These are phyloP conservation scores for Panthera leo DNA, from an alignment of 2,113 vertebrate species.

Conservation along the genomic window DNA sequence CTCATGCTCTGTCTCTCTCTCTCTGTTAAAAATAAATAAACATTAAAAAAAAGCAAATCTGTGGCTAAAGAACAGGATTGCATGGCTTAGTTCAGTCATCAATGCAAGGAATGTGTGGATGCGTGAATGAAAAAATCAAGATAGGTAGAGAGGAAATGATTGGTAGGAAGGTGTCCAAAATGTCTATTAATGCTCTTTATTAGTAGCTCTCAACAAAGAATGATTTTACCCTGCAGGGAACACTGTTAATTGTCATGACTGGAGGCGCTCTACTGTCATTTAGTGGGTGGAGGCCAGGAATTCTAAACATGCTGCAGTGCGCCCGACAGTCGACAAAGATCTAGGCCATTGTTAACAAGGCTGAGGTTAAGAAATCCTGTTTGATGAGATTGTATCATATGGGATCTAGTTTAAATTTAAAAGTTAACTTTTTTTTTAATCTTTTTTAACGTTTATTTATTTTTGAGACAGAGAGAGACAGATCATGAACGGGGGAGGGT, in stretches of 20 bases:
- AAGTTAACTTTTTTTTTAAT: neutral
- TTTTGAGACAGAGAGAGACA: too few relatives aligned
- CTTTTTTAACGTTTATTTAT: too few relatives aligned
- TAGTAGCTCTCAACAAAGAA: neutral
- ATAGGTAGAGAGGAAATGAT: neutral
- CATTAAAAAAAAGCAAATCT: neutral
- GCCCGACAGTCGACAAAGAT: neutral
- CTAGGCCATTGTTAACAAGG: neutral
- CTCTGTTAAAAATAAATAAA: too few relatives aligned
- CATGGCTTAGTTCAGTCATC: neutral
- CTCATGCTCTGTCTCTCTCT: too few relatives aligned
- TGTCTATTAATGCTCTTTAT: neutral
- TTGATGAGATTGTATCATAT: neutral
- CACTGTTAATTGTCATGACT: neutral
- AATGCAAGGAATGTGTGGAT: neutral
- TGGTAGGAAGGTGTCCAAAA: neutral
- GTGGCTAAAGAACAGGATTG: neutral
- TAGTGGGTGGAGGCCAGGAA: neutral
- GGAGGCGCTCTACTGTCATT: neutral
- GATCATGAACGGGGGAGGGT: too few relatives aligned
- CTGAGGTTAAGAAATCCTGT: neutral
- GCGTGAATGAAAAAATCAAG: neutral
- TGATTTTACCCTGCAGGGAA: neutral
- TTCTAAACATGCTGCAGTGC: neutral
- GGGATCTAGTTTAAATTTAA: neutral